Base-by-base conservation (phyloP, 2,113 vertebrate species). In the Trematocara variabile region DNA sequence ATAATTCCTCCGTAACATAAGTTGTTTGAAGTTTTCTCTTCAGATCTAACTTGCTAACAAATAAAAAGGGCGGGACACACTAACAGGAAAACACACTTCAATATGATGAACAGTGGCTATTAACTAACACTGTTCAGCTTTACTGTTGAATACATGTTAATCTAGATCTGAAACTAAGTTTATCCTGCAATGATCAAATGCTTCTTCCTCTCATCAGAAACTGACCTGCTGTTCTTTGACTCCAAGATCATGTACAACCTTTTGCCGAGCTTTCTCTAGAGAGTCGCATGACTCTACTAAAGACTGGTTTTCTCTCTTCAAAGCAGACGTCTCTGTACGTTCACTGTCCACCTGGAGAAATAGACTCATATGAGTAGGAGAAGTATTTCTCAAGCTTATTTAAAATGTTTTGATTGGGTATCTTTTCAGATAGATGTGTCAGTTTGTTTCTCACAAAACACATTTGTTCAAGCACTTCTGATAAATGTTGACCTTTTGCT, bases 221-320 rank as follows among this genome's bases (percentile, higher is more conserved):
- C 88, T 75, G 13, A 95, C 95, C 92, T 98, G 98, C 46, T 97
- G 96, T 88, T 99, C 98, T 87, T 98, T 98, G 16, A 97, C 92
- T 81, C 98, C 97, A 20, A 98, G 96, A 44, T 98, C 98, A 84
- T 98, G 97, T 52, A 90, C 89, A 18, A 95, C 92, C 93, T 97
- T 98, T 93, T 98, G 97, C 75, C 95, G 97, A 22, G 95, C 87
- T 91, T 97, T 99, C 85, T 99, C 97, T 89, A 98, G 86, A 90
- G 79, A 96, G 81, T 98, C 98, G 90, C 98, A 99, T 3, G 97
- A 96, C 92, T 99, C 98, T 60, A 98, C 91, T 77, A 99, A 84
- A 55, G 94, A 96, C 93, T 98, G 98, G 83, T 98, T 98, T 91
- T 99, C 98, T 84, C 97, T 97, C 93, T 99, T 98, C 11, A 98